Evolutionary conservation across 2,797 vertebrate genomes (phyloP), one percentile per base, ranked within the genome.

Genomic region (Sitta carolinensis): DNA sequence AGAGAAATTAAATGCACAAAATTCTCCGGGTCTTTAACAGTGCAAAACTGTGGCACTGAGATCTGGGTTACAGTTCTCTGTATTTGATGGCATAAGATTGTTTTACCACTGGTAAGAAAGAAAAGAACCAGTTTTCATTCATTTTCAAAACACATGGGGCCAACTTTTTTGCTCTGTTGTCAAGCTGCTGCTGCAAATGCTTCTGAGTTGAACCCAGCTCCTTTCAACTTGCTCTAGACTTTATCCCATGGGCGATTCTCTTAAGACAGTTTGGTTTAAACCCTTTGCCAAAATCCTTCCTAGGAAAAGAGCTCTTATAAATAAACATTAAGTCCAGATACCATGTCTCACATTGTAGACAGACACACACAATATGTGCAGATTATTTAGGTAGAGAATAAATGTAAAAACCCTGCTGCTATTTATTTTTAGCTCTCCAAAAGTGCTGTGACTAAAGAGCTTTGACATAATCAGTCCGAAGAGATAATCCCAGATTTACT

Each of bases 401-500:
- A 83, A 94, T 78, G 87, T 72, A 87, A 55, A 96, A 83, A 13
- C 38, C 70, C 61, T n/a, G 23, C 86, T 5, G 38, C 58, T 64
- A 29, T 96, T 96, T 96, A 94, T 94, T 97, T 98, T 97, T 97
- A 96, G 96, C 86, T 85, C 79, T 95, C 91, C 63, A 92, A 94
- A 97, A 95, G 91, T 95, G 95, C 77, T 93, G 93, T 94, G 91
- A 94, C 95, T 97, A 96, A 97, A 97, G 94, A 96, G 96, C 96
- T 98, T 97, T 97, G 97, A 97, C 97, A 97, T 97, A 97, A 98
- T 97, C 97, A 84, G 94, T 97, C 87, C 63, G 34, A 97, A 79
- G 92, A 97, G 96, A 97, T 98, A 98, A 97, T 97, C 96, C 96
- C 94, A 96, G 97, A 97, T 98, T 97, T 97, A 96, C 90, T 96